Conservation (phyloP, 2,888 invertebrate genomes). For the Amiota communis region DNA sequence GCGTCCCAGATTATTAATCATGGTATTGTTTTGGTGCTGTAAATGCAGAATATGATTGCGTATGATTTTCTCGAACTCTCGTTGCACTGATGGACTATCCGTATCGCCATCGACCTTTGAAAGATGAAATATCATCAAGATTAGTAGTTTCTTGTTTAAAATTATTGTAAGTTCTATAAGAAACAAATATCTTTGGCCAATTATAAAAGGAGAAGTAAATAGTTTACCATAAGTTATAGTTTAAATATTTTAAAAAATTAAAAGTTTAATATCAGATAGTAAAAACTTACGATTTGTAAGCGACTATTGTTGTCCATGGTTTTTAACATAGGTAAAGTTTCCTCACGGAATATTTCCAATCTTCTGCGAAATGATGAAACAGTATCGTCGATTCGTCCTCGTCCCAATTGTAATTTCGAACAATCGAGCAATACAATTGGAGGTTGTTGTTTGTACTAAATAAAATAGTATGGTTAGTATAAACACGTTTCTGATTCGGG, state of each 20-base stretch:
- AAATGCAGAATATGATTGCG: conserved; percentile 80
- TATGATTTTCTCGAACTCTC: conserved; percentile 83
- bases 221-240: too few species aligned
- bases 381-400: conserved; percentile 88
- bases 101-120: conserved; percentile 89
- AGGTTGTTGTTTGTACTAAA: conserved; percentile 84
- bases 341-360: conserved; percentile 89
- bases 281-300: conserved; percentile 85
- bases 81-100: conserved; percentile 83
- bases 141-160: neutral
- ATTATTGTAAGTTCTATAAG: neutral
- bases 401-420: conserved; percentile 89
- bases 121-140: neutral
- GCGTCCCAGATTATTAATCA: conserved; percentile 48
- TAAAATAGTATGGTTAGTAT: neutral
- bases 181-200: neutral
- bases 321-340: conserved; percentile 91
- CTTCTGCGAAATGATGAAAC: conserved; percentile 88
- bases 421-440: conserved; percentile 91
- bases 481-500: too few species aligned
- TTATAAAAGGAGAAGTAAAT: neutral
- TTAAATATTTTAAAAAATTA: too few species aligned
- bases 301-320: conserved; percentile 86
- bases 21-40: conserved; percentile 48
- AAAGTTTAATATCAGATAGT: too few species aligned